A percentile compares a stretch with the other conserved stretches of the same genome.
Evolutionary conservation across 2,113 vertebrate species (phyloP).

Genomic region (Lasiurus cinereus): DNA sequence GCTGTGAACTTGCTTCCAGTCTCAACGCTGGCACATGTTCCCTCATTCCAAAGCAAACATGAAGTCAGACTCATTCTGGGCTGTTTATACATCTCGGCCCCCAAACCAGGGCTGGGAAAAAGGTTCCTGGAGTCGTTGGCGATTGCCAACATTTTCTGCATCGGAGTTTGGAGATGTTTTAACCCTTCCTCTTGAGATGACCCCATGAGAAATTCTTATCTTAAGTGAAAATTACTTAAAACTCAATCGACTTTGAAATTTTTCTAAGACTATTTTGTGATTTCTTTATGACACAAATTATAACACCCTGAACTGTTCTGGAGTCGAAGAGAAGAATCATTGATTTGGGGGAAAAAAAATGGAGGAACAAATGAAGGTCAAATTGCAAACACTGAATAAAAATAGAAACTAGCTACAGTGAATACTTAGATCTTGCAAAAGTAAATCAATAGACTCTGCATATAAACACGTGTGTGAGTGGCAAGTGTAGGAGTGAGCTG

Average conservation of each 20-base stretch:
- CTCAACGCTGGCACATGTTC: neutral
- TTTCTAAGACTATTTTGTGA: conserved; percentile 55
- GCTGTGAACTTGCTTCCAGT: neutral
- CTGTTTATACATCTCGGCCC: neutral
- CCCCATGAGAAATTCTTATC: neutral
- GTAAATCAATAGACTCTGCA: neutral
- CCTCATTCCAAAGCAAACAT: neutral
- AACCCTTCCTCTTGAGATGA: neutral
- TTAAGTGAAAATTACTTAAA: conserved; percentile 53
- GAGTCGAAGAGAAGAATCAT: conserved; percentile 31
- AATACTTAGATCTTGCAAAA: neutral
- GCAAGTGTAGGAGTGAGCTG: neutral
- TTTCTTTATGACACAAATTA: conserved; percentile 14
- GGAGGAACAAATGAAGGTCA: conserved; percentile 42
- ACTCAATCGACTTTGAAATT: conserved; percentile 40
- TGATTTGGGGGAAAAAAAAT: neutral
- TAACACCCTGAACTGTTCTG: neutral
- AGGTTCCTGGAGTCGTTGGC: neutral
- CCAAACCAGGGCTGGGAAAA: neutral
- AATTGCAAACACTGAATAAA: neutral
- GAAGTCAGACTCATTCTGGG: conserved; percentile 26
- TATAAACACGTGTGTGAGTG: neutral
- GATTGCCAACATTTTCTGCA: neutral
- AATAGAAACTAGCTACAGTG: neutral
- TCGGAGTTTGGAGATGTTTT: neutral